Conservation (phyloP, 2,888 invertebrate genomes). For the Lathronympha strigana region DNA sequence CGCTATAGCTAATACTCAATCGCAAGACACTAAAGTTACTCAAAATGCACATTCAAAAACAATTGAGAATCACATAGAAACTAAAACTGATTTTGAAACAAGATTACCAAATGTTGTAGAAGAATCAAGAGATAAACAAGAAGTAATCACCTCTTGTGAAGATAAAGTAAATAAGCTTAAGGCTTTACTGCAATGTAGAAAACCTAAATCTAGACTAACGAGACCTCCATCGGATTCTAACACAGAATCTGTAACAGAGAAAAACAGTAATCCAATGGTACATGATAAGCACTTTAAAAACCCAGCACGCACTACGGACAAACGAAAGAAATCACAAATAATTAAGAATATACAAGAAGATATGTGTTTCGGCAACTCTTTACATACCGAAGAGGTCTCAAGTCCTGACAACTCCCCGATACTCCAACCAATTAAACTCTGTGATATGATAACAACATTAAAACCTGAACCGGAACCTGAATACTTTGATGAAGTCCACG, state of each 20-base stretch:
- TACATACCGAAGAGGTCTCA: slow-evolving; percentile 54
- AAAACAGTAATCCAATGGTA: slow-evolving; percentile 37
- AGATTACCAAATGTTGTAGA: slow-evolving; percentile 18
- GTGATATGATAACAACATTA: slow-evolving; percentile 18
- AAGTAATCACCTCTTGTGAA: slow-evolving; percentile 67
- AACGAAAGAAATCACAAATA: slow-evolving; percentile 53
- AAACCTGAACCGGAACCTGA: slow-evolving; percentile 42
- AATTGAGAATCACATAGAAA: slow-evolving; percentile 43
- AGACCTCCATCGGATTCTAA: slow-evolving; percentile 44
- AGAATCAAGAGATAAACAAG: slow-evolving; percentile 42
- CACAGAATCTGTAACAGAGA: slow-evolving; percentile 42
- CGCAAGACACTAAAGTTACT: background rate
- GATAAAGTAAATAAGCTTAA: slow-evolving; percentile 71
- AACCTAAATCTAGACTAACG: slow-evolving; percentile 46
- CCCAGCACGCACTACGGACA: slow-evolving; percentile 52
- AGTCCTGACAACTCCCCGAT: slow-evolving; percentile 59
- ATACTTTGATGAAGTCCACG: slow-evolving; percentile 72
- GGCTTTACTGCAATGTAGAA: slow-evolving; percentile 58
- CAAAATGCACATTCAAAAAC: background rate
- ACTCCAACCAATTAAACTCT: slow-evolving; percentile 7
- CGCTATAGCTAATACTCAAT: background rate
- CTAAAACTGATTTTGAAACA: slow-evolving; percentile 32
- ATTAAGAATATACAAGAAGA: slow-evolving; percentile 62
- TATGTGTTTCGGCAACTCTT: slow-evolving; percentile 60
- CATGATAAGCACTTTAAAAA: slow-evolving; percentile 61